These are phyloP conservation scores for Acanthosepion esculentum DNA, from an alignment of 2,888 invertebrate species.

Conservation along the genomic window DNA sequence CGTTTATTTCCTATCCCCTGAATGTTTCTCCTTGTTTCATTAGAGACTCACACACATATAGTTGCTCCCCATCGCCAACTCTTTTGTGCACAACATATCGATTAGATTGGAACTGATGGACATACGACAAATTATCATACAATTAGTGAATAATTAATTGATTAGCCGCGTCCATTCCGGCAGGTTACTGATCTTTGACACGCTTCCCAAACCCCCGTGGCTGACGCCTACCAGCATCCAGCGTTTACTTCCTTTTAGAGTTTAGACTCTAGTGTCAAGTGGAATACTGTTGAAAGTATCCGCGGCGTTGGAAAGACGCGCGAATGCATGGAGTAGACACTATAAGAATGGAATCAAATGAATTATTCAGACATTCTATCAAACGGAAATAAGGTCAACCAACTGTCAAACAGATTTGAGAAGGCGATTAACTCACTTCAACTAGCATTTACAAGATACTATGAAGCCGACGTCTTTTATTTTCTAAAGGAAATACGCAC, in stretches of 20 bases:
- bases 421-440: neutral
- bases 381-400: neutral
- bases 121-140: neutral
- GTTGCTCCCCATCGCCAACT: neutral
- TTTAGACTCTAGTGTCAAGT: neutral
- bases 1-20: neutral
- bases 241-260: neutral
- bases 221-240: neutral
- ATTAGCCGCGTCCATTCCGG: neutral
- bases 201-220: neutral
- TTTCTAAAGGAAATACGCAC: too few relatives aligned
- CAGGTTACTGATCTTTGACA: neutral
- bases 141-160: slow-evolving; percentile 6
- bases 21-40: neutral
- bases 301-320: neutral
- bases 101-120: neutral
- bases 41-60: neutral
- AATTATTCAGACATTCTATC: neutral
- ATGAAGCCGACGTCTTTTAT: too few relatives aligned
- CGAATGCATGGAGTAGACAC: neutral
- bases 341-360: neutral
- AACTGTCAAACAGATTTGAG: neutral
- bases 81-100: neutral
- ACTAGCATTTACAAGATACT: too few relatives aligned
- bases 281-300: neutral